Evolutionary conservation across 2,888 invertebrate genomes (phyloP), one percentile per base, ranked within the genome.

Genomic region (Stramonita haemastoma): DNA sequence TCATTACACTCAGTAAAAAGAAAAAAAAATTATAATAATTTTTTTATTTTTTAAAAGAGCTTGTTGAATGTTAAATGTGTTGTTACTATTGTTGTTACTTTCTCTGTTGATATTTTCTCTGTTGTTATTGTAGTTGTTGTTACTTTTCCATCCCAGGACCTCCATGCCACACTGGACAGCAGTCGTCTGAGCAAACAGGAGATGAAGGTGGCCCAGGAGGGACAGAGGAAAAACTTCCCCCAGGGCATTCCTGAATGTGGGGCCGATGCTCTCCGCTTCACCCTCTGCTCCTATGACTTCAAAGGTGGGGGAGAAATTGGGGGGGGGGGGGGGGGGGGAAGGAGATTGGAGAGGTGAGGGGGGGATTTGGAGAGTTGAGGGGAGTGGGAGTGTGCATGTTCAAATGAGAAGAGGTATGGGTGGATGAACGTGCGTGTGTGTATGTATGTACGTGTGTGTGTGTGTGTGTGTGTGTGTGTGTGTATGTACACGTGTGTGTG

Each of bases 181-280:
- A 26, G 36, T 29, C 29, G 46, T 5, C 60, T 73, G 56, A 89
- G 73, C 22, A 46, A 73, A 13, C 66, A 26, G 91, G 99, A 99
- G 96, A 96, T 98, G 56, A 97, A 97, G 92, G 97, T 96, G 56
- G 98, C 98, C 0, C 97, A 97, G 93, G 94, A 94, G 60, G 96
- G 96, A 11, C 97, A 97, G 93, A 96, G 96, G 93, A 95, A 95
- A 89, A 97, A 97, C 93, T 97, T 96, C 94, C 99, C 91, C 11
- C 97, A 97, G 95, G 99, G 98, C 19, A 99, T 99, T 93, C 98
- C 99, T 0, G 98, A 98, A 95, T 99, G 99, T 96, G 99, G 99
- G 0, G 97, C 98, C 0, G 99, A 99, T 96, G 99, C 99, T 0
- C 96, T 99, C 26, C 97, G 99, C 91, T 98, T 99, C 93, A 98